A percentile compares a stretch with the other conserved stretches of the same genome.
Conservation (phyloP, 2,113 vertebrate genomes). For the Actenoides lindsayi region DNA sequence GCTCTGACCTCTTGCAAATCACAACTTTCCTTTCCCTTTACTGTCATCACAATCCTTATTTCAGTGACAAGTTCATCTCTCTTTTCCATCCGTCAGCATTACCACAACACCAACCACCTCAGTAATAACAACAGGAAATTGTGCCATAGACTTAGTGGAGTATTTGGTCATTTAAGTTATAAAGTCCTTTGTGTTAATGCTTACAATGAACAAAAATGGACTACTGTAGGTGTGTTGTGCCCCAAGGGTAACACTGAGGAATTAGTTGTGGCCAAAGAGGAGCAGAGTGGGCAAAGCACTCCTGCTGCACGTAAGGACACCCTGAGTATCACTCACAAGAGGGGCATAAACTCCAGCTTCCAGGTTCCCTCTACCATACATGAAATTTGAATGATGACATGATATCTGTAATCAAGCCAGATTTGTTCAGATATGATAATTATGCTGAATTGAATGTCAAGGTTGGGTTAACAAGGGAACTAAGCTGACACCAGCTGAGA, state of each 20-base stretch:
- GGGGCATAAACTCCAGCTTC: not conserved
- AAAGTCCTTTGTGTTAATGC: not conserved
- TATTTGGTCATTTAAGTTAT: not conserved
- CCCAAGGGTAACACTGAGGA: not conserved
- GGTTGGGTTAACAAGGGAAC: not conserved
- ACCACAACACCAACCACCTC: not conserved
- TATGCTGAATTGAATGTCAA: not conserved
- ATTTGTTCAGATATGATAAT: not conserved
- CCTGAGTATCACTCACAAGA: not conserved
- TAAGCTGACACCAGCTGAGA: not conserved
- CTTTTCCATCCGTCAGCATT: not conserved
- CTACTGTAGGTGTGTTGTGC: not conserved
- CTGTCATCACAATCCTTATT: not conserved
- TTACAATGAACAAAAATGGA: not conserved
- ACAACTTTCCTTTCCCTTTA: not conserved
- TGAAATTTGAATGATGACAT: not conserved
- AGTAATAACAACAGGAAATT: not conserved
- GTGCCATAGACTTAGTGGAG: rapidly evolving
- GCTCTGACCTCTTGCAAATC: not conserved
- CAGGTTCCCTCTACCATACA: not conserved
- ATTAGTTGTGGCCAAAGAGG: not conserved
- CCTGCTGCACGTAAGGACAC: not conserved
- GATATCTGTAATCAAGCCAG: not conserved
- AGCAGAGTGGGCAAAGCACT: not conserved
- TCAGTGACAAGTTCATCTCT: not conserved